A percentile compares a stretch with the other conserved stretches of the same genome.
Evolutionary conservation across 2,797 vertebrate genomes (phyloP).

Genomic region (Mormyrus hasselquistii): DNA sequence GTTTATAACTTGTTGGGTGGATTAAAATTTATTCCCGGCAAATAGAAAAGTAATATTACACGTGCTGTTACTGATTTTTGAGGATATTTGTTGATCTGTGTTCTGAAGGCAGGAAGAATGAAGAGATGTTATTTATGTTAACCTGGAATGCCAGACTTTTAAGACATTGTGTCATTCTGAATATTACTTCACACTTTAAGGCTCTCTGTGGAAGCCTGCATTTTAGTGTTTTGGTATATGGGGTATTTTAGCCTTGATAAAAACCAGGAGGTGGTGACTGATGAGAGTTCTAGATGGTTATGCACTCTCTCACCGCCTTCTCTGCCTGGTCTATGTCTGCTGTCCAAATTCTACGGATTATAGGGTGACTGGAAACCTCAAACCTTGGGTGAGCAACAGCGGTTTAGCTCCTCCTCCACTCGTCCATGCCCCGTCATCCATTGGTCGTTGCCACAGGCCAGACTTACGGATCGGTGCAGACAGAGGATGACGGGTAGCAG

Average conservation of each 20-base stretch:
- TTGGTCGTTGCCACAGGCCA: not conserved
- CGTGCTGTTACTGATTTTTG: not conserved
- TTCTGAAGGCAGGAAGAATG: not conserved
- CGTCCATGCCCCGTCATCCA: constrained; percentile 16
- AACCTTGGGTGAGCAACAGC: not conserved
- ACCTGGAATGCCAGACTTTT: not conserved
- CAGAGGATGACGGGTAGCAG: not conserved
- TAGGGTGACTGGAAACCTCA: not conserved
- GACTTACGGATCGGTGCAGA: not conserved
- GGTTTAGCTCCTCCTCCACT: constrained; percentile 25
- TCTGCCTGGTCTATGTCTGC: not conserved
- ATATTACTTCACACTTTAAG: not conserved
- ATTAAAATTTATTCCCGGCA: not conserved
- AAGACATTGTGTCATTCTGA: not conserved
- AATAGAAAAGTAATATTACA: not conserved
- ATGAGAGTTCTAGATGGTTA: not conserved
- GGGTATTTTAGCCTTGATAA: not conserved
- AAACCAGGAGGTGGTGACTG: not conserved
- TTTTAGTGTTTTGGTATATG: not conserved
- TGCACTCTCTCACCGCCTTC: not conserved
- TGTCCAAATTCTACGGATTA: not conserved
- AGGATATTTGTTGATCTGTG: not conserved
- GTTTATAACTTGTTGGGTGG: not conserved
- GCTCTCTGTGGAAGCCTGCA: not conserved
- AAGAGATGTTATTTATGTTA: not conserved